Percentiles rank a stretch among this genome's conserved stretches.
Evolutionary conservation across 2,888 invertebrate species (phyloP).

Genomic region (Watsonalla cultraria): DNA sequence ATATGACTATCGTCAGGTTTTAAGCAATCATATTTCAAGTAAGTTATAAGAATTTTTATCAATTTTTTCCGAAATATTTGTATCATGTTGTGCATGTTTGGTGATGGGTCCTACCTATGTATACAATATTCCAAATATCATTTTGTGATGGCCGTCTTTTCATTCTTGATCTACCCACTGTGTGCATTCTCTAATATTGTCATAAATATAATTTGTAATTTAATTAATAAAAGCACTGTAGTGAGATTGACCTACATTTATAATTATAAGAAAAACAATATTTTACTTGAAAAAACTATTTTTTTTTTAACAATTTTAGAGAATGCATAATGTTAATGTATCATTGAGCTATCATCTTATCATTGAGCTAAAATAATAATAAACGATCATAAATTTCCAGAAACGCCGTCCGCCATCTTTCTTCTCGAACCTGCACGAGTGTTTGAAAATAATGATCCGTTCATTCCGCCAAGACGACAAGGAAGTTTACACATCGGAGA

Average conservation of each 20-base stretch:
- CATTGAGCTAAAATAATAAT: not conserved
- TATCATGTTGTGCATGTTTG: not conserved
- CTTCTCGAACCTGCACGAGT: slow-evolving; percentile 93
- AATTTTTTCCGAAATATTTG: no score
- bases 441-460: slow-evolving; percentile 89
- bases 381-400: slow-evolving; percentile 54
- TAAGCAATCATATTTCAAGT: no score
- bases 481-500: slow-evolving; percentile 76
- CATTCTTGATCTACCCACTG: not conserved
- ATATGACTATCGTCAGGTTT: no score
- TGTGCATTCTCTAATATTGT: no score
- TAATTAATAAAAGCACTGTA: no score
- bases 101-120: not conserved
- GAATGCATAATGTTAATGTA: no score
- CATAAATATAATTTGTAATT: no score
- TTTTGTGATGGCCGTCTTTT: not conserved
- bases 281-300: no score
- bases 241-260: no score
- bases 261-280: no score
- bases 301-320: no score
- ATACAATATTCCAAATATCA: not conserved
- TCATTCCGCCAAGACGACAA: slow-evolving; percentile 90
- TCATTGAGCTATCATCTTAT: not conserved
- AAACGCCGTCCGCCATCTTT: slow-evolving; percentile 95
- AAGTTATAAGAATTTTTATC: no score